Percentiles rank a stretch among this genome's conserved stretches.
phyloP scores from a whole-genome alignment of 2,113 vertebrate genomes.

The Pitta sordida region DNA sequence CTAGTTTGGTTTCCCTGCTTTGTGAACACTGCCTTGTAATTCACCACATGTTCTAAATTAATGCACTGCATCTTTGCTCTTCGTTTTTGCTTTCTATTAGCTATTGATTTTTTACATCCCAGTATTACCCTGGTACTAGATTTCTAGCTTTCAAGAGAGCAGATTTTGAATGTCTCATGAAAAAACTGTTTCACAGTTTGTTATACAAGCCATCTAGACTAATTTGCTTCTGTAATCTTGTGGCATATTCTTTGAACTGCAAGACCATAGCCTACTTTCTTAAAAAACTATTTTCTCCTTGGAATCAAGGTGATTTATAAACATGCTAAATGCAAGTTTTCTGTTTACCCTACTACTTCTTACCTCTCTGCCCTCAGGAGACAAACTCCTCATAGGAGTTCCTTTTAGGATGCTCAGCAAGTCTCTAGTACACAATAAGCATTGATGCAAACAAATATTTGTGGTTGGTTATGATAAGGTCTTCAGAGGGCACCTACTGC shows the following conservation, averaged over 20 bases:
- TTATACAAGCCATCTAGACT: background rate
- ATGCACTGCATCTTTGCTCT: background rate
- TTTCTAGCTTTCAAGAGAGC: background rate
- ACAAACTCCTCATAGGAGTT: background rate
- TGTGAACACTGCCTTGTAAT: background rate
- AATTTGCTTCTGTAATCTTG: background rate
- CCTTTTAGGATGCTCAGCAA: background rate
- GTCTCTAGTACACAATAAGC: background rate
- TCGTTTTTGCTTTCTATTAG: background rate
- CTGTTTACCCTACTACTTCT: background rate
- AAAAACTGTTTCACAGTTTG: background rate
- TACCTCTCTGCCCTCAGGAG: background rate
- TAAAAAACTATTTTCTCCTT: background rate
- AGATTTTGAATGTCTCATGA: background rate
- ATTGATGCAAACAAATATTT: background rate
- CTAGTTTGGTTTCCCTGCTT: background rate
- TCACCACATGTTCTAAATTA: background rate
- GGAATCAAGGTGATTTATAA: background rate
- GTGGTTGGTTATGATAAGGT: background rate
- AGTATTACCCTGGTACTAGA: background rate
- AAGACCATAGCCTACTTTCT: background rate
- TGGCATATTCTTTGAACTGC: background rate
- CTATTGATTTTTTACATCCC: background rate
- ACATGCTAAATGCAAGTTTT: background rate
- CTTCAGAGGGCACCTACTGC: background rate